Percentiles rank a stretch among this genome's conserved stretches.
phyloP scores from a whole-genome alignment of 2,797 vertebrate genomes.

The Eulemur rubriventer region DNA sequence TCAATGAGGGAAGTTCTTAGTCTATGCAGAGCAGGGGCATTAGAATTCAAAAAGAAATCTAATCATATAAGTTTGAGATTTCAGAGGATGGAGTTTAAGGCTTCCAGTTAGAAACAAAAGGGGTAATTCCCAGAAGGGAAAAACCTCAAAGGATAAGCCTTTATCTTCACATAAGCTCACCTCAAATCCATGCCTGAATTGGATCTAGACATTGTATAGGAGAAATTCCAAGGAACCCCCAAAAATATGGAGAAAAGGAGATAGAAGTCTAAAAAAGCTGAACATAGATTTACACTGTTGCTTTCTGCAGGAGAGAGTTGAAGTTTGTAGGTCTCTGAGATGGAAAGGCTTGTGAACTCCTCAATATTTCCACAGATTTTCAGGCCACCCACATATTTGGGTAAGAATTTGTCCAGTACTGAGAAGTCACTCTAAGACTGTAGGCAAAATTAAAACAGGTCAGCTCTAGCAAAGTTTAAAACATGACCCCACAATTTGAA shows the following conservation, averaged over 20 bases:
- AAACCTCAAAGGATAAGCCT: background rate
- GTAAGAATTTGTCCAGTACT: background rate
- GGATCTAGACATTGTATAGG: too few species aligned
- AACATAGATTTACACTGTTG: background rate
- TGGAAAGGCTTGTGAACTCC: background rate
- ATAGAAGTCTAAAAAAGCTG: background rate
- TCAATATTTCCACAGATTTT: background rate
- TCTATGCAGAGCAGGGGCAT: background rate
- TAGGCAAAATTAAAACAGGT: background rate
- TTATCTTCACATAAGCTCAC: background rate
- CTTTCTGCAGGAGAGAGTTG: background rate
- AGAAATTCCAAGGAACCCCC: background rate
- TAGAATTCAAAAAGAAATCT: background rate
- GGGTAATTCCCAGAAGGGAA: background rate
- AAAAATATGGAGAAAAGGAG: background rate
- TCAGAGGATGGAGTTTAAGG: background rate
- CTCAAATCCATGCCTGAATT: background rate
- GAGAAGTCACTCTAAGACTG: background rate
- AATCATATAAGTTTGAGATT: background rate
- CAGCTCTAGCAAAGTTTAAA: background rate
- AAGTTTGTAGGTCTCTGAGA: background rate
- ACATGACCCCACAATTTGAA: background rate
- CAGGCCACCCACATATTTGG: background rate
- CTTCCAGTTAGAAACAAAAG: background rate
- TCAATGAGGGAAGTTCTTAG: background rate